These are phyloP conservation scores for Dipodomys merriami DNA, from an alignment of 2,113 vertebrate species.

Conservation along the genomic window DNA sequence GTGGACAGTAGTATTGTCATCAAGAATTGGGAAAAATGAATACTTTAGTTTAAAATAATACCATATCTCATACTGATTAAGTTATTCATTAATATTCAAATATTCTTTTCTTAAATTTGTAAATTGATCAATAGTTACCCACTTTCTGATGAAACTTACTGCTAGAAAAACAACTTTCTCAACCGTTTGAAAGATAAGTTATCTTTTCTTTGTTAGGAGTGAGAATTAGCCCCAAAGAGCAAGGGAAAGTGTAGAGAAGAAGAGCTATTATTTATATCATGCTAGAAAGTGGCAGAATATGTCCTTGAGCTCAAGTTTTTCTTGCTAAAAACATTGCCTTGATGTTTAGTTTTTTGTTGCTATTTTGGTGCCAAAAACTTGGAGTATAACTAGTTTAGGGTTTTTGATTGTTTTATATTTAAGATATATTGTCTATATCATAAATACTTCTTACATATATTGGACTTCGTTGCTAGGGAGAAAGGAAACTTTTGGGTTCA, in stretches of 20 bases:
- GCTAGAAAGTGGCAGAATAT: background rate
- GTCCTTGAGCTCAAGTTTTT: background rate
- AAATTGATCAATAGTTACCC: background rate
- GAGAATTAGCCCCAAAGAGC: background rate
- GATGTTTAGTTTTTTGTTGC: background rate
- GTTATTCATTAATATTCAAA: constrained; percentile 48
- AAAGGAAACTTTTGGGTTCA: background rate
- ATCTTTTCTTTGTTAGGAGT: background rate
- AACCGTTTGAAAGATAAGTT: background rate
- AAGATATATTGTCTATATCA: constrained; percentile 29
- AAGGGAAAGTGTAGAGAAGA: no score
- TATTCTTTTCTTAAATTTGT: constrained; percentile 16
- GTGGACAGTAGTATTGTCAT: background rate
- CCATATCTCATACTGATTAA: background rate
- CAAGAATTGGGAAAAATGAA: background rate
- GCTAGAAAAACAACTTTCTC: constrained; percentile 57
- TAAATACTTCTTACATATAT: background rate
- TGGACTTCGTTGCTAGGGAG: background rate
- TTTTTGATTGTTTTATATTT: constrained; percentile 38
- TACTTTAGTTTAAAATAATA: background rate
- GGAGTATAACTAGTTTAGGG: constrained; percentile 20
- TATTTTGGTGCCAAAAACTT: background rate
- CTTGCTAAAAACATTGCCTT: background rate
- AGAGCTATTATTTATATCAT: background rate
- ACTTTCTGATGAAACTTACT: constrained; percentile 50